Evolutionary conservation across 1,140 invertebrate species (phyloP).

Genomic region (Pseudomyrmex pallidus): DNA sequence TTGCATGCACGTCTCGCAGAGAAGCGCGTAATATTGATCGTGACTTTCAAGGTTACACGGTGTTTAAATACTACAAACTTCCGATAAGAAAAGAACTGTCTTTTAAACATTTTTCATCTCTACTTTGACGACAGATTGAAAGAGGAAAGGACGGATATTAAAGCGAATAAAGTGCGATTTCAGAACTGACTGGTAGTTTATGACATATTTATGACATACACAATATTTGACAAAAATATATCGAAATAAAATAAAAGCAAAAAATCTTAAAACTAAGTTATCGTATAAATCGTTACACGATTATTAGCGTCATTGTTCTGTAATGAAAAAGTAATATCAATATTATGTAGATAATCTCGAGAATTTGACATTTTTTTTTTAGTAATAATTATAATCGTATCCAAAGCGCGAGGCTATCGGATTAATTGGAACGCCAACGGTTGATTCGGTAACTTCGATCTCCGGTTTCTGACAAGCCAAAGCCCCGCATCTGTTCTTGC

Average conservation of each 20-base stretch:
- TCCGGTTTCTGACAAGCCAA: constrained; percentile 85
- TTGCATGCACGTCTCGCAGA: not conserved
- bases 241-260: no score
- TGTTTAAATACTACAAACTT: constrained; percentile 34
- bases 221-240: no score
- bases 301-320: not conserved
- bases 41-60: constrained; percentile 11
- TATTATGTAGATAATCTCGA: constrained; percentile 28
- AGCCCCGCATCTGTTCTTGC: constrained; percentile 87
- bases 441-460: constrained; percentile 54
- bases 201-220: not conserved
- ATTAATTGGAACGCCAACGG: constrained; percentile 42
- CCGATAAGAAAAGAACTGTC: not conserved
- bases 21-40: not conserved
- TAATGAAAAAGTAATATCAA: constrained; percentile 30
- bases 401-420: not conserved
- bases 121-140: not conserved
- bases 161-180: not conserved
- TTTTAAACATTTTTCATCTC: constrained; percentile 46
- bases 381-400: constrained; percentile 26
- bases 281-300: not conserved
- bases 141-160: not conserved
- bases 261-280: constrained; percentile 6
- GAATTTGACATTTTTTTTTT: not conserved
- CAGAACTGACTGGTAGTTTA: not conserved